Evolutionary conservation across 2,797 vertebrate species (phyloP).

Genomic region (Scolopax rusticola): DNA sequence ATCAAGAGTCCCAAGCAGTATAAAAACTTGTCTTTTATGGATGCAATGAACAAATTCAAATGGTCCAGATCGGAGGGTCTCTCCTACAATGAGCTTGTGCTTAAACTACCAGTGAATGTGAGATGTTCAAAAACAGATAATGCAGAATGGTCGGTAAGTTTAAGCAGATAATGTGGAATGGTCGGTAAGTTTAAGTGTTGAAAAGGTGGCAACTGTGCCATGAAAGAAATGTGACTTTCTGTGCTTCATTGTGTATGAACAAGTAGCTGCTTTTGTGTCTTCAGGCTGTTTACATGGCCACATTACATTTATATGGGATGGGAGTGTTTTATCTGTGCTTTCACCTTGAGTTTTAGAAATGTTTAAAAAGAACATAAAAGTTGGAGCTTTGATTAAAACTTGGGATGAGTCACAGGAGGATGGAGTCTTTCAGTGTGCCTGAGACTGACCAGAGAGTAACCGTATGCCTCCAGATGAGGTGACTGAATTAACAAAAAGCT

Average conservation of each 20-base stretch:
- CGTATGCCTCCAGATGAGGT: not conserved
- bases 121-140: slow-evolving; percentile 87
- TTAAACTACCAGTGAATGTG: slow-evolving; percentile 84
- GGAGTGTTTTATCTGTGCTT: not conserved
- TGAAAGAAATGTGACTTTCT: not conserved
- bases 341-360: not conserved
- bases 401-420: not conserved
- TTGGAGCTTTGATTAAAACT: not conserved
- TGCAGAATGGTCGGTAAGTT: slow-evolving; percentile 84
- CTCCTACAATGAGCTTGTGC: slow-evolving; percentile 86
- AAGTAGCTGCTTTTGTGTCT: not conserved
- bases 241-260: not conserved
- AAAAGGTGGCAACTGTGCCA: not conserved
- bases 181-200: slow-evolving; percentile 59
- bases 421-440: not conserved
- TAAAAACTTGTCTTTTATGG: slow-evolving; percentile 88
- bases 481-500: not conserved
- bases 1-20: slow-evolving; percentile 92
- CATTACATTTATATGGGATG: not conserved
- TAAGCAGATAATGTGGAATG: too few species aligned
- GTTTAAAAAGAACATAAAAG: not conserved
- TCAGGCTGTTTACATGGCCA: not conserved
- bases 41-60: slow-evolving; percentile 90
- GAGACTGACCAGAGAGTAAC: not conserved
- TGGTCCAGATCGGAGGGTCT: slow-evolving; percentile 86